phyloP scores from a whole-genome alignment of 2,797 vertebrate genomes.

The Thaleichthys pacificus region DNA sequence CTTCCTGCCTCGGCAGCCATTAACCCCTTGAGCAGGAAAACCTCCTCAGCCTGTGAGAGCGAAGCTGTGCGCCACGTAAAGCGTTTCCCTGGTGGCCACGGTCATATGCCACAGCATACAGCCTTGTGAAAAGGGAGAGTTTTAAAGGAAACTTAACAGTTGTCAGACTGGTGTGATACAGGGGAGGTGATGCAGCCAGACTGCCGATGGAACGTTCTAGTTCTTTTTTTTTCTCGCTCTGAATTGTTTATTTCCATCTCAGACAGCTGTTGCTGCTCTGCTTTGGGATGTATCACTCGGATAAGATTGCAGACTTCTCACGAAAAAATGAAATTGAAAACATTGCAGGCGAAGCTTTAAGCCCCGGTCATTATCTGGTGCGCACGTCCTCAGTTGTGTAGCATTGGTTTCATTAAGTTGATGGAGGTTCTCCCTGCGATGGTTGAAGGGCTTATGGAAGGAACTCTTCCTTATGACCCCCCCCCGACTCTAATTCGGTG shows the following conservation, averaged over 20 bases:
- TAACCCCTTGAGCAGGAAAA: slow-evolving; percentile 57
- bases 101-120: slow-evolving; percentile 22
- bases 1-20: slow-evolving; percentile 52
- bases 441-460: background rate
- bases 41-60: slow-evolving; percentile 17
- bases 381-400: background rate
- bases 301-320: background rate
- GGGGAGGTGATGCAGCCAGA: slow-evolving; percentile 11
- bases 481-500: background rate
- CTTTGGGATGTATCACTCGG: background rate
- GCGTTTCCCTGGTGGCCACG: slow-evolving; percentile 28
- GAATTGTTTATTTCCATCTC: background rate
- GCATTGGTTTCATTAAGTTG: background rate
- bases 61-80: background rate
- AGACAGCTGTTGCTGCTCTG: slow-evolving; percentile 12
- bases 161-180: slow-evolving; percentile 13
- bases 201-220: slow-evolving; percentile 4
- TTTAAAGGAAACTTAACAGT: slow-evolving; percentile 27
- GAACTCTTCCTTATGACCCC: background rate
- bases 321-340: background rate
- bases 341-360: background rate
- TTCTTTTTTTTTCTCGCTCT: slow-evolving; percentile 3
- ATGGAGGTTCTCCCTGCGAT: background rate
- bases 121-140: slow-evolving; percentile 19
- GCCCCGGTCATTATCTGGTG: background rate